Base-by-base conservation (phyloP, 2,888 invertebrate species). In the Nomada ferruginata region DNA sequence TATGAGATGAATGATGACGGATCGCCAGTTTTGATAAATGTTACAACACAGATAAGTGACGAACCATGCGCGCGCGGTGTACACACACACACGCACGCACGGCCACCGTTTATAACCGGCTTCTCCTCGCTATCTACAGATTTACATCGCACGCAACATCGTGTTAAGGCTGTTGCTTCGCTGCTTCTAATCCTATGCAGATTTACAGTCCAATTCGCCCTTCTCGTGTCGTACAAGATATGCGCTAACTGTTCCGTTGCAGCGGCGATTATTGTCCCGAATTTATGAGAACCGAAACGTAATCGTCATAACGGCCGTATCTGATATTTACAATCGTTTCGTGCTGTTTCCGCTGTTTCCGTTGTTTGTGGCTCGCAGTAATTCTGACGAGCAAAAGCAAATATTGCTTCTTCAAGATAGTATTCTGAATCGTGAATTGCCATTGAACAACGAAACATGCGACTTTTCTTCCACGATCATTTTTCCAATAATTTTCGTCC, bases 61-160 rank as follows among this genome's bases (percentile, higher is more conserved):
- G 50, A 42, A 26, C 36, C 11, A 57, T n/a, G n/a, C 53, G 29
- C 36, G 36, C 36, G 23, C 11, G 11, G 13, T 20, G 23, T 47
- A 66, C 77, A 59, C 69, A 44, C 63, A 79, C 64, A 64, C 65
- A 47, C 66, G 66, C 78, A 76, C 68, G 55, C 63, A 47, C 42
- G 52, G 78, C 42, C 52, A 55, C 59, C 53, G 60, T 70, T 79
- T 57, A 36, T 52, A 60, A 20, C 70, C 64, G 47, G 42, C 70
- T 26, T 79, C 59, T 76, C 55, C 53, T 55, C 50, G 59, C 42
- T 89, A 87, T 88, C 79, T 87, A 88, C 88, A 88, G 61, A 86
- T 87, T 81, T 88, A 89, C 79, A 89, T 84, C 71, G 63, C 70
- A 66, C 65, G 68, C 72, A 76, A 80, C 60, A 72, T 29, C 63